Base-by-base conservation (phyloP, 2,888 invertebrate species). In the Deilephila porcellus region DNA sequence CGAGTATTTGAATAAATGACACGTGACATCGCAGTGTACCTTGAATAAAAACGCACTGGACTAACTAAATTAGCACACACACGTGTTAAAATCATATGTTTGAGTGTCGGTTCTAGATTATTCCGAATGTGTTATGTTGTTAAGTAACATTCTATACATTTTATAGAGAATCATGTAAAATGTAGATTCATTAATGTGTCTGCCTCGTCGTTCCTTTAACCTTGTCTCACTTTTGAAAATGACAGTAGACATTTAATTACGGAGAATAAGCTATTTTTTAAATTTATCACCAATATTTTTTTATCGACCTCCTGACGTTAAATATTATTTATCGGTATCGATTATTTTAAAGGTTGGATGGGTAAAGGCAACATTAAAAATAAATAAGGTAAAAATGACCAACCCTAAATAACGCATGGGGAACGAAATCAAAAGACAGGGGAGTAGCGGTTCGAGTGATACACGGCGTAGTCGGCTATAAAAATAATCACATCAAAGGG, bases 401-500 rank as follows among this genome's bases (percentile, higher is more conserved):
- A 81, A 56, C 81, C 82, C 80, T 82, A 77, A 71, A 74, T 75
- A 75, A 60, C 71, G 74, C 67, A 53, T 11, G 74, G 70, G 72
- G 34, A 71, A 34, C 71, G 60, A 71, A 60, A 71, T 60, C 45
- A 45, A 71, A 60, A 20, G 34, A 60, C 59, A 60, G 71, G 60
- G 71, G 60, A 17, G 71, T 45, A 60, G 20, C 37, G 7, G 37
- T n/a, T 7, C 52, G 52, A 45, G 25, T 67, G 67, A 52, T 67
- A 45, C 64, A 19, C 37, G 60, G 19, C 37, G 60, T 29, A 20
- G 60, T n/a, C 25, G 45, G 25, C 37, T 71, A 67, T 60, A 71
- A 60, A 71, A 37, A 60, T 71, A 45, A 60, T 79, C 71, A 78
- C 82, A 80, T 82, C 76, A 79, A 79, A 80, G 74, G 78, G 74